Percentiles rank a stretch among this genome's conserved stretches.
Conservation (phyloP, 2,797 vertebrate genomes). For the Sarcoramphus papa region DNA sequence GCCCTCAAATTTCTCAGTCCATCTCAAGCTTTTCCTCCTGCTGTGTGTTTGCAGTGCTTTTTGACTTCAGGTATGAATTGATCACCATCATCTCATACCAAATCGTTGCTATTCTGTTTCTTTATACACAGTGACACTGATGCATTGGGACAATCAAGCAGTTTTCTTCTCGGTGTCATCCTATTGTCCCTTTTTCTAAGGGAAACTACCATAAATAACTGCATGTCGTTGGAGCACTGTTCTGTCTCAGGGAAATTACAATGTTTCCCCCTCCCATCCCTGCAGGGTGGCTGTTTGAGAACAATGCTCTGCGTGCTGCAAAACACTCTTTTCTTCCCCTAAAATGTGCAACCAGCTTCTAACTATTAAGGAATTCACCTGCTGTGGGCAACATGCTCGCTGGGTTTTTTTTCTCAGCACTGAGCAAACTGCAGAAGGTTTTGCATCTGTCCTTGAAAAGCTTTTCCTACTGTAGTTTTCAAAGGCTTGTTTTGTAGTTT, state of each 20-base stretch:
- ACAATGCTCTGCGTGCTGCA: neutral
- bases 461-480: neutral
- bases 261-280: neutral
- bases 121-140: neutral
- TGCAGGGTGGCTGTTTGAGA: neutral
- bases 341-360: neutral
- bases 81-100: neutral
- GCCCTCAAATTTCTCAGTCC: neutral
- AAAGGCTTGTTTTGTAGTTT: neutral
- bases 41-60: neutral
- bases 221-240: neutral
- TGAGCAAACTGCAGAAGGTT: neutral
- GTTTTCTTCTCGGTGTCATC: neutral
- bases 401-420: neutral
- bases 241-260: neutral
- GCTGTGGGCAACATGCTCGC: neutral
- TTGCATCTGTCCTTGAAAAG: neutral
- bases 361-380: neutral
- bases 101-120: neutral
- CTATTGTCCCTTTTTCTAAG: neutral
- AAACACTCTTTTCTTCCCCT: neutral
- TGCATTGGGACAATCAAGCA: fast-evolving
- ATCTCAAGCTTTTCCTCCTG: neutral
- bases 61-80: neutral
- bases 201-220: neutral